Conservation (phyloP, 1,140 invertebrate genomes). For the Drosophila asahinai region DNA sequence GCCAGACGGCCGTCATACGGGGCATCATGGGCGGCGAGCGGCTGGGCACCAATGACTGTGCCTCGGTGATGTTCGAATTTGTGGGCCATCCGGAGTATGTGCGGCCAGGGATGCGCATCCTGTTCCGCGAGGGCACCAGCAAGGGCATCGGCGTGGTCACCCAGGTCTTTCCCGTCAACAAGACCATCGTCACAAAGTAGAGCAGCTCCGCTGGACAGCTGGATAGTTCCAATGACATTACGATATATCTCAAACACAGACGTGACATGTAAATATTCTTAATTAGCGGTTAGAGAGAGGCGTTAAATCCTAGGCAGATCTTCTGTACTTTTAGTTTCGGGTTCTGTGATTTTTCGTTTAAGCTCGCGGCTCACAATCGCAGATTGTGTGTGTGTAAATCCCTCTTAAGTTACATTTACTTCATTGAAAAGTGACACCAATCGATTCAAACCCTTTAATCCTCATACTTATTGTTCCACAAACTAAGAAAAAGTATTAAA, state of each 20-base stretch:
- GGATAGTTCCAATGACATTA: conserved; percentile 43
- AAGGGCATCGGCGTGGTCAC: conserved; percentile 97
- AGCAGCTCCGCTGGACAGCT: conserved; percentile 1
- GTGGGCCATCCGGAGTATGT: conserved; percentile 96
- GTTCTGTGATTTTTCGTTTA: conserved; percentile 80
- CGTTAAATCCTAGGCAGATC: conserved; percentile 60
- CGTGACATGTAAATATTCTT: conserved; percentile 42
- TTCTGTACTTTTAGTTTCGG: conserved; percentile 70
- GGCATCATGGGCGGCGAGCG: conserved; percentile 85
- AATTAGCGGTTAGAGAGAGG: conserved; percentile 43
- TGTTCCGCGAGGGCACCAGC: conserved; percentile 95
- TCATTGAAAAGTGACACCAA: conserved; percentile 48
- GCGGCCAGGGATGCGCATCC: conserved; percentile 92
- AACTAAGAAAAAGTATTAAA: background rate
- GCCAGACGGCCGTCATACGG: conserved; percentile 96
- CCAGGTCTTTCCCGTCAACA: conserved; percentile 89
- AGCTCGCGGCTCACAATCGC: conserved; percentile 59
- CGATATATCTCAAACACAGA: conserved; percentile 56
- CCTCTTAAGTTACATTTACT: conserved; percentile 43
- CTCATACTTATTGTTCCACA: background rate
- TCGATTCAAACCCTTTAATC: background rate
- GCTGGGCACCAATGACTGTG: conserved; percentile 91
- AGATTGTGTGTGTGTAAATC: conserved; percentile 21
- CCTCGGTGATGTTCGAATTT: conserved; percentile 95
- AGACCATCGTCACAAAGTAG: conserved; percentile 61